A percentile compares a stretch with the other conserved stretches of the same genome.
Conservation (phyloP, 2,113 vertebrate species). For the Vulpes vulpes region DNA sequence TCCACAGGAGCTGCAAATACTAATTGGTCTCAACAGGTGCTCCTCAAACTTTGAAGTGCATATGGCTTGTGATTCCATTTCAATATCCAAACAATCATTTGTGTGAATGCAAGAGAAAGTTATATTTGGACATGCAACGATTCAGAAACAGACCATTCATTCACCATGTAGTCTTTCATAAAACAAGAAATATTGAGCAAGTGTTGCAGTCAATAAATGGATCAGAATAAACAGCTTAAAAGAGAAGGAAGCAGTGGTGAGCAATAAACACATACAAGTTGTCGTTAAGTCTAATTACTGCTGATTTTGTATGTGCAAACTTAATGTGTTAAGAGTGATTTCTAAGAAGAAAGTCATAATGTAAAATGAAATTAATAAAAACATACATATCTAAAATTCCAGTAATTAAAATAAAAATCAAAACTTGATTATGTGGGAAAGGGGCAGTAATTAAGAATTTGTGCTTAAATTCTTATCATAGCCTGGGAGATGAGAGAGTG, state of each 20-base stretch:
- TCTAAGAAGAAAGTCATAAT: not conserved
- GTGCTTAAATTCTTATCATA: not conserved
- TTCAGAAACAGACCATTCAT: not conserved
- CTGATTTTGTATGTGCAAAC: not conserved
- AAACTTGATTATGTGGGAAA: not conserved
- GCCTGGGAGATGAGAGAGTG: not conserved
- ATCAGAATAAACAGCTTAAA: not conserved
- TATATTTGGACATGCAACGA: not conserved
- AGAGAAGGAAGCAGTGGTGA: not conserved
- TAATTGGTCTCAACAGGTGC: not conserved
- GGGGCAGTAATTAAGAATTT: not conserved
- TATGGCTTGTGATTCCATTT: not conserved
- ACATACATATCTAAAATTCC: not conserved
- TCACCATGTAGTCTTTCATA: not conserved
- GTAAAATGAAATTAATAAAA: slow-evolving; percentile 18
- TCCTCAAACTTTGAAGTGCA: not conserved
- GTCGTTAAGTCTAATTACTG: not conserved
- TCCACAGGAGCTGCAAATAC: not conserved
- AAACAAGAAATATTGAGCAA: not conserved
- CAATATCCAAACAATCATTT: not conserved
- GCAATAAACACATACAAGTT: not conserved
- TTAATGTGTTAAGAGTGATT: not conserved
- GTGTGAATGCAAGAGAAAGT: not conserved
- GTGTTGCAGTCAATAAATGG: not conserved
- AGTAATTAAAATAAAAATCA: slow-evolving; percentile 12